Evolutionary conservation across 2,888 invertebrate genomes (phyloP).

Genomic region (Galeruca laticollis): DNA sequence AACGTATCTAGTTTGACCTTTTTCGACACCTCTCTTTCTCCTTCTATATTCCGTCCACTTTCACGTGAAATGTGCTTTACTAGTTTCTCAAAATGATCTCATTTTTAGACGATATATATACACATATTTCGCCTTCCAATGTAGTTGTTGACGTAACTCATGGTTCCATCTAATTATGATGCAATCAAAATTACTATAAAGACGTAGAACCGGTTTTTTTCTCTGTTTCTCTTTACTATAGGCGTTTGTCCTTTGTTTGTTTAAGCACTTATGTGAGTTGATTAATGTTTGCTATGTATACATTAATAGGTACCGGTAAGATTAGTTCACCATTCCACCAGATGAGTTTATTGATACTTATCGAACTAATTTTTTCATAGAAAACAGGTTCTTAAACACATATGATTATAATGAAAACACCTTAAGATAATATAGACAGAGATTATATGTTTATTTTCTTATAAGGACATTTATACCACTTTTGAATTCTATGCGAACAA

Average conservation of each 20-base stretch:
- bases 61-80: slow-evolving; percentile 50
- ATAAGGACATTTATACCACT: too few relatives aligned
- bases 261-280: slow-evolving; percentile 29
- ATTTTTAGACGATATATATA: slow-evolving; percentile 14
- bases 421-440: too few relatives aligned
- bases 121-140: slow-evolving; percentile 9
- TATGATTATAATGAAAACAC: too few relatives aligned
- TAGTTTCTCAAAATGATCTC: slow-evolving; percentile 24
- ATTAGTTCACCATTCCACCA: neutral
- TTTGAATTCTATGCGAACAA: too few relatives aligned
- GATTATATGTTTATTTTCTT: too few relatives aligned
- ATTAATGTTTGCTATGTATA: slow-evolving; percentile 28
- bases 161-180: slow-evolving; percentile 33
- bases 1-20: slow-evolving; percentile 55
- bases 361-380: too few relatives aligned
- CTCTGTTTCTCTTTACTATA: neutral
- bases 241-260: slow-evolving; percentile 32
- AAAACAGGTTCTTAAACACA: too few relatives aligned
- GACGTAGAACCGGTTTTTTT: slow-evolving; percentile 31
- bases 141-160: slow-evolving; percentile 27
- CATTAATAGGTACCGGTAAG: slow-evolving; percentile 18
- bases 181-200: slow-evolving; percentile 32
- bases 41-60: slow-evolving; percentile 55
- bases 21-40: slow-evolving; percentile 53
- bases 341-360: too few relatives aligned